Percentiles rank a stretch among this genome's conserved stretches.
Conservation (phyloP, 2,113 vertebrate species). For the Otocyon megalotis region DNA sequence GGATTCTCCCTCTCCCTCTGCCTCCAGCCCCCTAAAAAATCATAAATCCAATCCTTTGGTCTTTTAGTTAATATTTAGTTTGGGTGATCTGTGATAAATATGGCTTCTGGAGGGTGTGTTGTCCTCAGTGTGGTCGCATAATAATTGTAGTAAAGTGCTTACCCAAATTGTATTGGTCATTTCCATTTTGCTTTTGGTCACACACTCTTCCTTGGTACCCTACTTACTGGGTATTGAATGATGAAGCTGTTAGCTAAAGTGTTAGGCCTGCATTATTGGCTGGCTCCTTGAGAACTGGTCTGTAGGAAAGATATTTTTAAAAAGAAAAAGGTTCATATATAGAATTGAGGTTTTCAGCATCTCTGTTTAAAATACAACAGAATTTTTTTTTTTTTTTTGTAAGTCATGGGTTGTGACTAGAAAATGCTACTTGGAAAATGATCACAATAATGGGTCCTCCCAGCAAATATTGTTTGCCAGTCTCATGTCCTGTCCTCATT, state of each 20-base stretch:
- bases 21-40: neutral
- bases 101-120: neutral
- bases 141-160: slow-evolving; percentile 35
- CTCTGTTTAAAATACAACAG: neutral
- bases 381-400: neutral
- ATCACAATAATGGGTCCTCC: neutral
- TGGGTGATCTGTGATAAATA: neutral
- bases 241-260: neutral
- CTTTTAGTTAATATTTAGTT: slow-evolving; percentile 11
- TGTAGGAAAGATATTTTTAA: slow-evolving; percentile 40
- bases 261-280: neutral
- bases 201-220: neutral
- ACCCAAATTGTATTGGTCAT: neutral
- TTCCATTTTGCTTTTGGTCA: slow-evolving; percentile 8
- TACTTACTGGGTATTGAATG: neutral
- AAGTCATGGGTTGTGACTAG: neutral
- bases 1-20: neutral
- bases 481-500: slow-evolving; percentile 18
- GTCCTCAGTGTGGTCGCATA: neutral
- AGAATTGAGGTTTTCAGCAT: slow-evolving; percentile 42
- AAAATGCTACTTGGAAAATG: slow-evolving; percentile 40
- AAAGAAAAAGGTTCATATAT: slow-evolving; percentile 13
- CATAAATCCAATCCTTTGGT: neutral
- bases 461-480: neutral
- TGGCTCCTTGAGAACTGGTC: neutral